Conservation (phyloP, 2,888 invertebrate species). For the Rotaria sp. region DNA sequence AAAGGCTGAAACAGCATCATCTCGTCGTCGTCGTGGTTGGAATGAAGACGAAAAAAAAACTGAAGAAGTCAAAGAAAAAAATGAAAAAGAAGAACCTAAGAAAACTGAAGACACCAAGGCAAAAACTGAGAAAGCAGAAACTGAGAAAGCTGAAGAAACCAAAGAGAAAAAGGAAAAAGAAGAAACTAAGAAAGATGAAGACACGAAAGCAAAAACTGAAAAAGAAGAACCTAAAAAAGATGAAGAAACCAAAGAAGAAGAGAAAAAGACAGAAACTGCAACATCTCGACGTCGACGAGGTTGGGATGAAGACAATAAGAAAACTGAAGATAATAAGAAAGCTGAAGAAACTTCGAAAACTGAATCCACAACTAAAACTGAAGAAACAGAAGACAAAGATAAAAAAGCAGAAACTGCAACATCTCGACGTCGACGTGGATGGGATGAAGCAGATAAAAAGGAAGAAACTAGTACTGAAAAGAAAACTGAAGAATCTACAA, state of each 20-base stretch:
- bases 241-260: not conserved
- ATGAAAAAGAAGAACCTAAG: not conserved
- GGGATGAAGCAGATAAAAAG: not conserved
- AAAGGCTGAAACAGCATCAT: not conserved
- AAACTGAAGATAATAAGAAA: not conserved
- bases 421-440: constrained; percentile 1
- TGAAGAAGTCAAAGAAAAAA: not conserved
- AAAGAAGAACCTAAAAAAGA: not conserved
- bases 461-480: not conserved
- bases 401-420: not conserved
- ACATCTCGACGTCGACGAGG: not conserved
- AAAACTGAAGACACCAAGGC: not conserved
- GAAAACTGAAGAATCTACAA: not conserved
- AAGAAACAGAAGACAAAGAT: not conserved
- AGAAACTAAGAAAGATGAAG: not conserved
- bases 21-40: constrained; percentile 6
- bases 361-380: not conserved
- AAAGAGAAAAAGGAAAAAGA: not conserved
- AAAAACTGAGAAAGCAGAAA: not conserved
- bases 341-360: too few relatives aligned
- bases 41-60: not conserved
- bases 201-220: too few relatives aligned
- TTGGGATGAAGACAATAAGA: not conserved
- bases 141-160: not conserved
- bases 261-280: not conserved